phyloP scores from a whole-genome alignment of 2,113 vertebrate species.

The Jaculus jaculus region DNA sequence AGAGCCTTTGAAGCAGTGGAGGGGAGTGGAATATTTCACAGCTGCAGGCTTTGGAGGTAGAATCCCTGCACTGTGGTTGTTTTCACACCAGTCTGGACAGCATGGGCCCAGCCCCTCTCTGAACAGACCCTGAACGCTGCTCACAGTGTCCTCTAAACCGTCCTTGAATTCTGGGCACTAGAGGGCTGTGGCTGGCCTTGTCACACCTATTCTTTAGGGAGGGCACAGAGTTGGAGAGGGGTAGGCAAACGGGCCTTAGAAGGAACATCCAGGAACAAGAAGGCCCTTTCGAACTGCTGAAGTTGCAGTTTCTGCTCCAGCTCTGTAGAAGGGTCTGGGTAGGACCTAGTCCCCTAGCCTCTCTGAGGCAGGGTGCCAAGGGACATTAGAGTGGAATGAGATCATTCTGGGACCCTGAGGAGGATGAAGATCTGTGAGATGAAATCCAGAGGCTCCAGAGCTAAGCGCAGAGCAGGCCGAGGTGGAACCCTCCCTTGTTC shows the following conservation, averaged over 20 bases:
- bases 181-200: background rate
- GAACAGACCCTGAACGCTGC: background rate
- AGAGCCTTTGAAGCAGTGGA: background rate
- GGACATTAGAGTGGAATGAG: background rate
- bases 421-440: background rate
- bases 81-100: background rate
- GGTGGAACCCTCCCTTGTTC: background rate
- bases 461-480: background rate
- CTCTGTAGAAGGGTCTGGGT: background rate
- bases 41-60: background rate
- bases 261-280: background rate
- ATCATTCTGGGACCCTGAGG: background rate
- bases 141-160: constrained; percentile 62
- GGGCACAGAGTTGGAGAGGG: background rate
- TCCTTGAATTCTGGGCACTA: constrained; percentile 49
- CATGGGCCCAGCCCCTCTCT: background rate
- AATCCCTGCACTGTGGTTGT: background rate
- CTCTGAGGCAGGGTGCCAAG: background rate
- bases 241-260: background rate
- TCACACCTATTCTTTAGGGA: background rate
- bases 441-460: background rate
- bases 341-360: background rate
- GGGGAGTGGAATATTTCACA: too few relatives aligned
- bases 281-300: accelerated
- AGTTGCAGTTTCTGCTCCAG: background rate